phyloP scores from a whole-genome alignment of 2,797 vertebrate genomes.

The Rachycentron canadum region DNA sequence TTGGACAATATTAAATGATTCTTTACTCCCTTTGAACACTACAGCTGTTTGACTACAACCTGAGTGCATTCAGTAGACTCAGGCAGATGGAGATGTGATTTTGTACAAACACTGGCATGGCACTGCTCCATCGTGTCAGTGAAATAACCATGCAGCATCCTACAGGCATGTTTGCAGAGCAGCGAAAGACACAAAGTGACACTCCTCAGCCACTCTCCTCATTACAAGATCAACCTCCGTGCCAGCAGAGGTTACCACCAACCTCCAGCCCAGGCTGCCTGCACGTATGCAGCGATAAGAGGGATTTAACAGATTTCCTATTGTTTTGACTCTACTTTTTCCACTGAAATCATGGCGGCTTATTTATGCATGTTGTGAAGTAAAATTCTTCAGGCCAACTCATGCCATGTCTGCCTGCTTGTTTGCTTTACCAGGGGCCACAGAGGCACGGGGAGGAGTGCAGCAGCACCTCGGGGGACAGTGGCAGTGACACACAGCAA shows the following conservation, averaged over 20 bases:
- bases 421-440: slow-evolving; percentile 86
- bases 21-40: slow-evolving; percentile 21
- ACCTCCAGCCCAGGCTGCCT: slow-evolving; percentile 41
- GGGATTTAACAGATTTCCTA: slow-evolving; percentile 43
- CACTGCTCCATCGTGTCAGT: slow-evolving; percentile 38
- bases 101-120: slow-evolving; percentile 38
- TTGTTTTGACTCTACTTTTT: slow-evolving; percentile 39
- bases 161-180: slow-evolving; percentile 52
- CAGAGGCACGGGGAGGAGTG: slow-evolving; percentile 91
- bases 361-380: slow-evolving; percentile 14
- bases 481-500: slow-evolving; percentile 86
- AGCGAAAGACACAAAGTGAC: slow-evolving; percentile 57
- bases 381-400: slow-evolving; percentile 22
- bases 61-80: slow-evolving; percentile 25
- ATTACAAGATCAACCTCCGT: slow-evolving; percentile 56
- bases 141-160: slow-evolving; percentile 50
- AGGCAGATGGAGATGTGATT: slow-evolving; percentile 58
- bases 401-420: slow-evolving; percentile 40
- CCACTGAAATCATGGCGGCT: slow-evolving; percentile 13
- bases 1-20: slow-evolving; percentile 34
- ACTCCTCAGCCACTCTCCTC: slow-evolving; percentile 50
- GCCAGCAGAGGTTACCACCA: slow-evolving; percentile 47
- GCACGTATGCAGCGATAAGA: slow-evolving; percentile 40
- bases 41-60: slow-evolving; percentile 26
- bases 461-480: slow-evolving; percentile 88